Evolutionary conservation across 2,888 invertebrate genomes (phyloP), one percentile per base, ranked within the genome.

Genomic region (Drosophila testacea): DNA sequence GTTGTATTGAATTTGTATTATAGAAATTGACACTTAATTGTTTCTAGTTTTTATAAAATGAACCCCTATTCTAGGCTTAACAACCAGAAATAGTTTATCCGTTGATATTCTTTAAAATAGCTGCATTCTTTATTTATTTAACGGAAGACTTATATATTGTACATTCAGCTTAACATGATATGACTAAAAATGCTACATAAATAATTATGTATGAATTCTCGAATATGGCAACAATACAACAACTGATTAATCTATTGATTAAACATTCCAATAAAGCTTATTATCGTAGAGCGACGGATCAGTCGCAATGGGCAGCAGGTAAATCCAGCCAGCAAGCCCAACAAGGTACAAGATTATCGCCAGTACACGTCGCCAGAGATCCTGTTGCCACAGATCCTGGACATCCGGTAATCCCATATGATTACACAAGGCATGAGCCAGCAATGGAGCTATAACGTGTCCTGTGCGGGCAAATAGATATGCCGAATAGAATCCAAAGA

Each of bases 331-430:
- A 7, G 95, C 90, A 4, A 98, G 94, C 7, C 98, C 98, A 6
- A 95, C 80, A 4, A 97, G 91, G 91, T 96, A 98, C 62, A 96
- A 93, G 46, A 93, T 92, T 30, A 95, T 93, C 2, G 97, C 94
- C 28, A 95, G 91, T 11, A 94, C 91, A 77, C 96, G 94, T 80
- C 95, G 94, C 5, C 94, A 93, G 67, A 93, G 65, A 57, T 88
- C 85, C 54, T 92, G 95, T 27, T 94, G 94, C 67, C 94, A 90
- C 4, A 96, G 93, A 90, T 96, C 97, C 4, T 94, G 93, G 75
- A 98, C 94, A 91, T 98, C 97, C 0, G 98, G 98, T 90, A 98
- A 96, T 6, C 98, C 98, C 97, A 99, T 98, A 92, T 97, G 97
- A 92, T 99, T 99, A 93, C 99, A 99, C 92, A 98, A 98, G 36